Conservation (phyloP, 2,797 vertebrate genomes). For the Crocodylus rhombifer region DNA sequence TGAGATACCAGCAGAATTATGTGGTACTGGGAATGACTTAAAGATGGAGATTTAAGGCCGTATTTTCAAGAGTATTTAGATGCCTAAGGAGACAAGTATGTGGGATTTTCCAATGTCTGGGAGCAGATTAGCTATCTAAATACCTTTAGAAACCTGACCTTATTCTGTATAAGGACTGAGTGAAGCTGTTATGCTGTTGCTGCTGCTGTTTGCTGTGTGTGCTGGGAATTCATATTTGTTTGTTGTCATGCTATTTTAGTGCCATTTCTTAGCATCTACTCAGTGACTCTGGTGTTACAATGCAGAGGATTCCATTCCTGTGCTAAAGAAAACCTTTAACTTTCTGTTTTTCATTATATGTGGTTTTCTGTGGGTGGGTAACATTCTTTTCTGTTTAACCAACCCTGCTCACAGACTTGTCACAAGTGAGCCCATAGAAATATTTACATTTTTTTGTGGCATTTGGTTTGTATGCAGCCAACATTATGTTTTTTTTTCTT, state of each 20-base stretch:
- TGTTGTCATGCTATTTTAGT: neutral
- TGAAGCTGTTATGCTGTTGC: slow-evolving; percentile 3
- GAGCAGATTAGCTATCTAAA: neutral
- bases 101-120: neutral
- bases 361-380: slow-evolving; percentile 20
- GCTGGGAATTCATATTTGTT: slow-evolving; percentile 40
- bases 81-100: neutral
- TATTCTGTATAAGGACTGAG: neutral
- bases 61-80: neutral
- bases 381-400: slow-evolving; percentile 60
- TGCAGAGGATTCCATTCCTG: neutral
- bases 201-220: neutral
- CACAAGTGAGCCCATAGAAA: slow-evolving; percentile 43
- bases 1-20: neutral
- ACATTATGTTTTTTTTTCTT: neutral
- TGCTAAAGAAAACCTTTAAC: slow-evolving; percentile 21
- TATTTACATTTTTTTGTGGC: slow-evolving; percentile 70
- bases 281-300: neutral
- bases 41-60: neutral
- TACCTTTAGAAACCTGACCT: neutral
- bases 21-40: neutral
- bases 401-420: slow-evolving; percentile 26
- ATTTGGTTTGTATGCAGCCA: neutral
- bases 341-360: slow-evolving; percentile 52
- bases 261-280: slow-evolving; percentile 1